Evolutionary conservation across 1,140 invertebrate genomes (phyloP), one percentile per base, ranked within the genome.

Genomic region (Anastatus disparis): DNA sequence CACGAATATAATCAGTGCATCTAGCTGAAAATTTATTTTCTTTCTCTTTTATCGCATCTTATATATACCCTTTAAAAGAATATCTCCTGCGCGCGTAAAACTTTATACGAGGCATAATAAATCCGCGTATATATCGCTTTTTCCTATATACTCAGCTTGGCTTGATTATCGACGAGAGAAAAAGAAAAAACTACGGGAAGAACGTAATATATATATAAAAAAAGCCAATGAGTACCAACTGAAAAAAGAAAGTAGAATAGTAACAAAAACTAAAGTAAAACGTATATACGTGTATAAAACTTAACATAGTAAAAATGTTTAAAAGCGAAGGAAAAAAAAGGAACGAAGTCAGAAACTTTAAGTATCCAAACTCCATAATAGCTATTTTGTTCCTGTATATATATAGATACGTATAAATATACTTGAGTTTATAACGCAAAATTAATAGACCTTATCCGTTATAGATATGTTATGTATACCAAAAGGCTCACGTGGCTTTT

Each of bases 341-440:
- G 9, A 40, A 17, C 31, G 50, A 26, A 22, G 59, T 29, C 24
- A 50, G 44, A 38, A 50, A 50, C 27, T 40, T 61, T 27, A 61
- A 22, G n/a, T 61, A 22, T 40, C 22, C 20, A 13, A n/a, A 12
- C 12, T 24, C 1, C 1, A 12, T 46, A 61, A 46, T 26, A 29
- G 40, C 58, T 27, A 3, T n/a, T 31, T 22, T 29, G 59, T 61
- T 62, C 71, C n/a, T n/a, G n/a, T n/a, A n/a, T n/a, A n/a, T n/a
- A n/a, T n/a, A n/a, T n/a, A n/a, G n/a, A n/a, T n/a, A n/a, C n/a
- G n/a, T n/a, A n/a, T n/a, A n/a, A n/a, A n/a, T n/a, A n/a, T n/a
- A n/a, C n/a, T n/a, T n/a, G n/a, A 79, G 76, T 83, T 84, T 82
- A 79, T 83, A 85, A 85, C 78, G 80, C 74, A 85, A 84, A 84